These are phyloP conservation scores for Microtus pennsylvanicus DNA, from an alignment of 2,113 vertebrate species.

Conservation along the genomic window DNA sequence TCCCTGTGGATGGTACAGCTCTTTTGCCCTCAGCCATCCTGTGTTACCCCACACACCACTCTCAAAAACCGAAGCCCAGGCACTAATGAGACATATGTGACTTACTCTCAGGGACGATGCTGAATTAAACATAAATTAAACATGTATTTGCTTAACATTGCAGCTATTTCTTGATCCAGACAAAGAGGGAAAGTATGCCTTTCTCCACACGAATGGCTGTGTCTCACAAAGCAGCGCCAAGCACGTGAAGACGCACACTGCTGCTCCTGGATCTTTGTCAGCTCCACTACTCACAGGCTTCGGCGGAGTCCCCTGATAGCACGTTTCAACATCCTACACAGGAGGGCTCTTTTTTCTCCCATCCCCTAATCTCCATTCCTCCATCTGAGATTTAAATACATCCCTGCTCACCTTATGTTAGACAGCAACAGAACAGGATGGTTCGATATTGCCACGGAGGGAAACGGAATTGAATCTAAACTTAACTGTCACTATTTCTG, in stretches of 20 bases:
- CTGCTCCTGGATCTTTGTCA: constrained; percentile 11
- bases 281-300: constrained; percentile 40
- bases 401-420: constrained; percentile 47
- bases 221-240: constrained; percentile 37
- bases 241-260: neutral
- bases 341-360: constrained; percentile 50
- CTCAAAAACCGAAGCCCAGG: constrained; percentile 27
- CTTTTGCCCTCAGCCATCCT: neutral
- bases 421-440: constrained; percentile 56
- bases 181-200: neutral
- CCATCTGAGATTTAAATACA: constrained; percentile 68
- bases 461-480: constrained; percentile 24
- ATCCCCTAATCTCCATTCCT: constrained; percentile 60
- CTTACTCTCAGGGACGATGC: constrained; percentile 23
- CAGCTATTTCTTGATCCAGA: constrained; percentile 42
- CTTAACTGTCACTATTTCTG: constrained; percentile 53
- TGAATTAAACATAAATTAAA: constrained; percentile 32
- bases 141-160: constrained; percentile 47
- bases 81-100: neutral
- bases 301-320: constrained; percentile 45
- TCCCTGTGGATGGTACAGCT: neutral
- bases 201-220: neutral
- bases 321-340: constrained; percentile 17
- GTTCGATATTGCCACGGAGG: neutral
- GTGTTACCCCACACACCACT: neutral